Evolutionary conservation across 2,113 vertebrate genomes (phyloP), one percentile per base, ranked within the genome.

Genomic region (Phaethon lepturus): DNA sequence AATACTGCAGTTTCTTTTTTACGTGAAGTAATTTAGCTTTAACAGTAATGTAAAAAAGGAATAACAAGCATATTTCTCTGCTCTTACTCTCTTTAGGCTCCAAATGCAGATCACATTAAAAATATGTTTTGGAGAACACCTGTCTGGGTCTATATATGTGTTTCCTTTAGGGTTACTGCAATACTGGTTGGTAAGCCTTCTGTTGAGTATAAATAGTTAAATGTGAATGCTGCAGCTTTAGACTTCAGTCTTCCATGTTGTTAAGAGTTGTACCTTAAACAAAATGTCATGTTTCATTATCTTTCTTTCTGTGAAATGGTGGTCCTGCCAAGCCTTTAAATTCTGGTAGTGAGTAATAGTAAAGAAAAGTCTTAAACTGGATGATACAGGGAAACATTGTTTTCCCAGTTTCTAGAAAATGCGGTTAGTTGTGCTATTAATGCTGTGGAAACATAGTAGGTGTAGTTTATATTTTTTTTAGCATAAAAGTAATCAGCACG

Each of bases 41-140:
- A 97, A 92, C 19, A 53, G 58, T 53, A 89, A 95, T 90, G 88
- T 97, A 62, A 95, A 93, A 93, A 92, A 89, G 49, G 60, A 97
- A 85, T 93, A 93, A 95, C 47, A 94, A 89, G 28, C 66, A 5
- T 89, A 87, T 91, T 91, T 97, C 86, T 84, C 33, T 87, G 91
- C 42, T 96, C 7, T 83, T 75, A 75, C 33, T 97, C 59, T 93
- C 72, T 78, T 81, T 75, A 93, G 83, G 64, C 60, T 97, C 53
- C n/a, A 87, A 71, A 92, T 95, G 76, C 92, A 92, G 38, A 95
- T 94, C 82, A 85, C 86, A 95, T 94, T 97, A 97, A 97, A 97
- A 89, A 44, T 92, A 94, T 55, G 80, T 96, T 97, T 97, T 96
- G 93, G 91, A 97, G 62, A 95, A 95, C 58, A 94, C 23, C 45